Conservation (phyloP, 2,113 vertebrate species). For the Catharus minimus region DNA sequence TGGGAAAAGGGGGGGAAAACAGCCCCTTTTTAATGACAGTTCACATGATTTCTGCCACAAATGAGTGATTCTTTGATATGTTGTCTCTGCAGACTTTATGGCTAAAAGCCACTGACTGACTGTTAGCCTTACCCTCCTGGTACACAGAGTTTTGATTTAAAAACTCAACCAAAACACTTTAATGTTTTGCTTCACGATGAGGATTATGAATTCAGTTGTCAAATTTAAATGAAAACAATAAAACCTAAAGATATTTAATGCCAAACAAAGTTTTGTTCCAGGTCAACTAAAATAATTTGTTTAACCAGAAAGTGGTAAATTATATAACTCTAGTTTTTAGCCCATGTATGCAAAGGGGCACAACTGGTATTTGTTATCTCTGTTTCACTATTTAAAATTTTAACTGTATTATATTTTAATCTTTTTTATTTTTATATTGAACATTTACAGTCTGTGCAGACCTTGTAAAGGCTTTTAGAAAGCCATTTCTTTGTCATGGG, state of each 20-base stretch:
- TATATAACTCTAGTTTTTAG: background rate
- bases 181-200: background rate
- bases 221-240: background rate
- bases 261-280: background rate
- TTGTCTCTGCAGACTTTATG: background rate
- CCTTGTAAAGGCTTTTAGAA: conserved; percentile 21
- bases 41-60: background rate
- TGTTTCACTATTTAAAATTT: background rate
- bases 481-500: background rate
- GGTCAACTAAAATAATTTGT: background rate
- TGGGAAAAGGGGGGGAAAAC: background rate
- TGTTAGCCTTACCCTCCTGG: background rate
- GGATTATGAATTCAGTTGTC: background rate
- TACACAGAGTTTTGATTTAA: background rate
- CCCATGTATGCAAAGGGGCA: background rate
- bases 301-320: background rate
- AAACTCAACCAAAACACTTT: background rate
- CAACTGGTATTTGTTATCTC: background rate
- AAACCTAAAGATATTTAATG: background rate
- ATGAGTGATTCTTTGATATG: background rate
- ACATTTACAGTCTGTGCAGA: background rate
- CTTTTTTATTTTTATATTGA: background rate
- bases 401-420: background rate
- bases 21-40: background rate
- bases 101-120: background rate